Evolutionary conservation across 2,797 vertebrate genomes (phyloP).

Genomic region (Lycodopsis pacificus): DNA sequence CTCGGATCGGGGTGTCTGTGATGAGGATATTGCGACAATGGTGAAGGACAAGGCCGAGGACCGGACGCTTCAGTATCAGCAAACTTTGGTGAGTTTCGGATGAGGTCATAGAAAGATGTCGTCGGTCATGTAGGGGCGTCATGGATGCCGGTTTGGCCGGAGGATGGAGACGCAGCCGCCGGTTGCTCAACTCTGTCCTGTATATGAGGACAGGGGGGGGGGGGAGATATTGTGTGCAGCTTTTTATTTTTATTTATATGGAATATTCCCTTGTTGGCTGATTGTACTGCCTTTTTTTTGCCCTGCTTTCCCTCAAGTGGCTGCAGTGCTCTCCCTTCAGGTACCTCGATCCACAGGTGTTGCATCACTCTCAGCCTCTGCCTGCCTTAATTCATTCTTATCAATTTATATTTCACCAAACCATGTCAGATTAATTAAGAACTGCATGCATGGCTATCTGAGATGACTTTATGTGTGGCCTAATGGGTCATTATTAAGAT

Average conservation of each 20-base stretch:
- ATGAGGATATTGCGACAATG: constrained; percentile 77
- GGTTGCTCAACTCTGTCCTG: constrained; percentile 38
- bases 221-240: constrained; percentile 1
- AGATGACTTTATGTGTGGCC: constrained; percentile 39
- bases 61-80: constrained; percentile 83
- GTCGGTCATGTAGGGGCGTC: background rate
- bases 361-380: constrained; percentile 50
- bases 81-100: constrained; percentile 85
- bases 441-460: constrained; percentile 27
- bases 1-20: constrained; percentile 31
- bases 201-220: constrained; percentile 3
- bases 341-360: constrained; percentile 78
- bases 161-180: constrained; percentile 44
- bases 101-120: constrained; percentile 35
- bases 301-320: background rate
- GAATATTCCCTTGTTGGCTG: background rate
- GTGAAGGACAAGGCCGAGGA: constrained; percentile 79
- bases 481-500: constrained; percentile 50
- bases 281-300: background rate
- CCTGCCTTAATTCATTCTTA: constrained; percentile 45
- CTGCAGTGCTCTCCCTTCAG: constrained; percentile 18
- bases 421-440: constrained; percentile 49
- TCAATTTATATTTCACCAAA: constrained; percentile 45
- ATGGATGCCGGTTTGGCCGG: constrained; percentile 4
- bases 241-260: background rate